These are phyloP conservation scores for Myopa tessellatipennis DNA, from an alignment of 2,888 invertebrate species.

Conservation along the genomic window DNA sequence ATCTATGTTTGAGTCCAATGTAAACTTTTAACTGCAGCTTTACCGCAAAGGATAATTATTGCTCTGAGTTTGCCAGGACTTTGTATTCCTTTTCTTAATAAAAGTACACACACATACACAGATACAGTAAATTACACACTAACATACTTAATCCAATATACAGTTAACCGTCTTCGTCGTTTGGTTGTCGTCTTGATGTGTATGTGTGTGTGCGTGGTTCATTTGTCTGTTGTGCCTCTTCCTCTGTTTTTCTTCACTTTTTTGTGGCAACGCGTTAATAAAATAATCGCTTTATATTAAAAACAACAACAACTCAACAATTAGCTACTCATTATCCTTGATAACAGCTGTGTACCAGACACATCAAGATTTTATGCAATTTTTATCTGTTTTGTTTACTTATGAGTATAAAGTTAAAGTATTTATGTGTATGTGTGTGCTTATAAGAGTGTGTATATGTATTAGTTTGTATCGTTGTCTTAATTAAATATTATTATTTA, in stretches of 20 bases:
- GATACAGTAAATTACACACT: neutral
- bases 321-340: conserved; percentile 8
- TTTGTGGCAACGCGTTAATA: conserved; percentile 7
- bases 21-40: neutral
- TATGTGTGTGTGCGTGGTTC: no score
- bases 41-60: neutral
- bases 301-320: conserved; percentile 10
- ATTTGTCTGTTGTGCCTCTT: neutral
- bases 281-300: conserved; percentile 24
- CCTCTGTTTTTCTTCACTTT: neutral
- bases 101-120: neutral
- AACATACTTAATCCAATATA: no score
- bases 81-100: neutral
- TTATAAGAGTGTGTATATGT: no score
- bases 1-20: neutral
- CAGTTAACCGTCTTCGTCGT: no score
- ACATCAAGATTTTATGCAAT: neutral
- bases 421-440: no score
- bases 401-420: no score
- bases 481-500: no score
- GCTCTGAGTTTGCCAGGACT: neutral
- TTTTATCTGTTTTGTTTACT: neutral
- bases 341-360: neutral
- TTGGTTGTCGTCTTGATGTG: no score
- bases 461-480: no score